Conservation (phyloP, 2,797 vertebrate species). For the Todus mexicanus region DNA sequence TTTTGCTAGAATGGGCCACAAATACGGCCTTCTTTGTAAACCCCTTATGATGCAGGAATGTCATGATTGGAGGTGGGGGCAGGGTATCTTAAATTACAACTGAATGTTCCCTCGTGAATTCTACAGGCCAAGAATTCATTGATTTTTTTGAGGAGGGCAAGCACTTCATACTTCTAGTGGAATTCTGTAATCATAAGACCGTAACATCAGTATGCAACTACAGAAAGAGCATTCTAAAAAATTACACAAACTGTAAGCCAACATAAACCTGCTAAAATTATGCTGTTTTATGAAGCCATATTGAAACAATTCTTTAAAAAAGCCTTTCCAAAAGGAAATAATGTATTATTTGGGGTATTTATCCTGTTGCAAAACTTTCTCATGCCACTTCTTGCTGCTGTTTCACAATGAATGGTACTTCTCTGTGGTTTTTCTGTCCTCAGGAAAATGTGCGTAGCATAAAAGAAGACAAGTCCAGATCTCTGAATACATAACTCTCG, state of each 20-base stretch:
- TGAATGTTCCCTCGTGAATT: background rate
- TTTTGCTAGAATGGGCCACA: background rate
- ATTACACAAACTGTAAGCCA: background rate
- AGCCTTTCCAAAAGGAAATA: background rate
- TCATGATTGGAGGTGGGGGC: background rate
- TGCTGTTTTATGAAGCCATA: background rate
- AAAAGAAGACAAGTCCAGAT: background rate
- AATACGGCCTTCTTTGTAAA: background rate
- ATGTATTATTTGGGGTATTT: background rate
- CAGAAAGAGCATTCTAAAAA: background rate
- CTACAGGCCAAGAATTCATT: background rate
- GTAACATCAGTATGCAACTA: conserved; percentile 2
- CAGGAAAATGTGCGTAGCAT: background rate
- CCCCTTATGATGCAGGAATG: background rate
- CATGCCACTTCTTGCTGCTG: background rate
- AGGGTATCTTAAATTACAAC: conserved; percentile 14
- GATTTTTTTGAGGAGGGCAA: conserved; percentile 16
- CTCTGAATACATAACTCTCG: background rate
- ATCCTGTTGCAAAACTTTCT: background rate
- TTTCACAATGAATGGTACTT: background rate
- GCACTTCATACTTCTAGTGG: background rate
- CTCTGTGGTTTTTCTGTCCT: background rate
- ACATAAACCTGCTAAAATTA: conserved; percentile 23
- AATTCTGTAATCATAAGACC: background rate
- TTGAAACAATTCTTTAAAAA: background rate